These are phyloP conservation scores for Pipistrellus pipistrellus DNA, from an alignment of 2,797 vertebrate genomes.

Conservation along the genomic window DNA sequence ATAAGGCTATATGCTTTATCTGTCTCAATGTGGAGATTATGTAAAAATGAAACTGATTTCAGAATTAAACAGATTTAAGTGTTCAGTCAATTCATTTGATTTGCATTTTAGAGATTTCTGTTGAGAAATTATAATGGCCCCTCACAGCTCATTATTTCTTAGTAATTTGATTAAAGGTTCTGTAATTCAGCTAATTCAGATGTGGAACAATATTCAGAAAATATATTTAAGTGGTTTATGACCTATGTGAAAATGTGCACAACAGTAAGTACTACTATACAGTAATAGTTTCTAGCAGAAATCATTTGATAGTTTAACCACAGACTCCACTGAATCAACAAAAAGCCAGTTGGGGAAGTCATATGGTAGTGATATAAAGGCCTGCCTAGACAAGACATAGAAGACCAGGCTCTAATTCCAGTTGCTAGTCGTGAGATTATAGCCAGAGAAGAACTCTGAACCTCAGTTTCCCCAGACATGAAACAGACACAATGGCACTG, in stretches of 20 bases:
- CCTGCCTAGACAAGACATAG: neutral
- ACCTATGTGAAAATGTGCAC: neutral
- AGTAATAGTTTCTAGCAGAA: slow-evolving; percentile 45
- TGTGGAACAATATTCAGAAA: slow-evolving; percentile 67
- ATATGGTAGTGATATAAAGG: neutral
- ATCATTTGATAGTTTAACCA: slow-evolving; percentile 15
- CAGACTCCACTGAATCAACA: neutral
- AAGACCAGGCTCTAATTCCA: neutral
- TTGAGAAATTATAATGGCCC: slow-evolving; percentile 79
- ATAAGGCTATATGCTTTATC: slow-evolving; percentile 85
- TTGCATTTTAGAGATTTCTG: slow-evolving; percentile 85
- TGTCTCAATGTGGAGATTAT: slow-evolving; percentile 85
- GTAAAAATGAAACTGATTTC: slow-evolving; percentile 86
- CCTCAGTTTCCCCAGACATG: neutral
- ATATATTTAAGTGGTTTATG: slow-evolving; percentile 23
- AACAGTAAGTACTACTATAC: neutral
- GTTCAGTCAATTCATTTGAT: slow-evolving; percentile 85
- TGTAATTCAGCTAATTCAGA: slow-evolving; percentile 55
- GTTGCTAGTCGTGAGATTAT: neutral
- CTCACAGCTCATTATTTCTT: slow-evolving; percentile 75
- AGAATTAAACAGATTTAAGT: slow-evolving; percentile 88
- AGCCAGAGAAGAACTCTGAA: neutral
- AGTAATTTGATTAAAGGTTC: slow-evolving; percentile 78
- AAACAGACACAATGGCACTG: neutral
- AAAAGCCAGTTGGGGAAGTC: neutral